Evolutionary conservation across 2,888 invertebrate species (phyloP), one percentile per base, ranked within the genome.

Genomic region (Drepanosiphum platanoidis): DNA sequence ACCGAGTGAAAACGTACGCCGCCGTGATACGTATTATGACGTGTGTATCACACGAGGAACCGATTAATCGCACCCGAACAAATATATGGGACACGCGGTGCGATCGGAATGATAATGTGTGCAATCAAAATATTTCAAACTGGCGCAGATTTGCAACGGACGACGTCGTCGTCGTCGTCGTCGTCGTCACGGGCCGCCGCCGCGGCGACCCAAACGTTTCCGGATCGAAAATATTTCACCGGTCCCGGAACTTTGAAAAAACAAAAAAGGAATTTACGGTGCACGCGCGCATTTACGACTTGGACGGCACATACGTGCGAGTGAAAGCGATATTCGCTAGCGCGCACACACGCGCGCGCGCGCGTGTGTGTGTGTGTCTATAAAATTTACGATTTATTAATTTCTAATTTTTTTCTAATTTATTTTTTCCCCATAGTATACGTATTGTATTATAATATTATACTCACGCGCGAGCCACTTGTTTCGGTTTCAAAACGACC

Each of bases 391-490:
- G 70, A 70, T 80, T 80, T 80, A 58, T 71, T 80, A 70, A 80
- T 80, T 80, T 80, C 52, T 80, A 52, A 52, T 80, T 80, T 80
- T 79, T 39, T n/a, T n/a, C n/a, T n/a, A n/a, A n/a, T n/a, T n/a
- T n/a, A n/a, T n/a, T n/a, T 71, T 70, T 52, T 5, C 22, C 22
- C 18, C 18, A 52, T n/a, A n/a, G n/a, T n/a, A n/a, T n/a, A n/a
- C n/a, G n/a, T n/a, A n/a, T n/a, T n/a, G n/a, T n/a, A n/a, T n/a
- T n/a, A n/a, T n/a, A n/a, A n/a, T n/a, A n/a, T 36, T 27, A 80
- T 80, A 80, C 80, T 80, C 80, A 80, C 80, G 70, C 58, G 70
- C 80, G 80, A 80, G 80, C 80, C 80, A 80, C 80, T 80, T 80
- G 36, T 80, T 80, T 58, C 70, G 80, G 18, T 36, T 80, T 70